Evolutionary conservation across 2,888 invertebrate species (phyloP), one percentile per base, ranked within the genome.

Genomic region (Ypsolopha scabrella): DNA sequence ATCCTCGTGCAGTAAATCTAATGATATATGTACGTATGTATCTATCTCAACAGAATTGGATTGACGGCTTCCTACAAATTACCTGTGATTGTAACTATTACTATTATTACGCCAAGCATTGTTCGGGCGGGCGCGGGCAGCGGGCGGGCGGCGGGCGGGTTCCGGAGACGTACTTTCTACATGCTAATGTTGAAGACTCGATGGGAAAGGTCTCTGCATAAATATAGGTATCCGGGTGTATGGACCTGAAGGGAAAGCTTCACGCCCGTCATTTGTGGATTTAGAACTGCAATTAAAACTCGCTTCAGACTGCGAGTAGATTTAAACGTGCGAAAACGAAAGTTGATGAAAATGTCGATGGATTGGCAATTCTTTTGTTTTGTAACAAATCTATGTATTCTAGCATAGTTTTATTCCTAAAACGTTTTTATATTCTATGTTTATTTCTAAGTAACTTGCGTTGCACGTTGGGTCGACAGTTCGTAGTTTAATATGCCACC

Each of bases 101-200:
- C 64, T 57, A 62, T 63, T 61, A 67, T 80, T 78, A 70, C 73
- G 62, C 62, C 68, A 78, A 58, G 64, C 60, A 70, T 72, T 79
- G 74, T 79, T 70, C 11, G 58, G 60, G 61, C 64, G 65, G 65
- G 65, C 62, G 64, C 61, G 54, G 24, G 24, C 24, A 4, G 24
- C 24, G 24, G 2, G 24, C 2, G 24, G 2, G 24, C 24, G 4
- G 24, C 24, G 24, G 4, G 24, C 24, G 24, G 64, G 61, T 53
- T 62, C 60, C 53, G 39, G 38, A 46, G 63, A 56, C 58, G 58
- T 57, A 72, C 75, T 75, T 75, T 75, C 78, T 69, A 60, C 64
- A 55, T 59, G 61, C 61, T 54, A 58, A 59, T 60, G 60, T 57
- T 58, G 54, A 55, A 58, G 50, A 45, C 55, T 72, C 70, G 57